phyloP scores from a whole-genome alignment of 1,140 invertebrate species.

The Ectropis grisescens region DNA sequence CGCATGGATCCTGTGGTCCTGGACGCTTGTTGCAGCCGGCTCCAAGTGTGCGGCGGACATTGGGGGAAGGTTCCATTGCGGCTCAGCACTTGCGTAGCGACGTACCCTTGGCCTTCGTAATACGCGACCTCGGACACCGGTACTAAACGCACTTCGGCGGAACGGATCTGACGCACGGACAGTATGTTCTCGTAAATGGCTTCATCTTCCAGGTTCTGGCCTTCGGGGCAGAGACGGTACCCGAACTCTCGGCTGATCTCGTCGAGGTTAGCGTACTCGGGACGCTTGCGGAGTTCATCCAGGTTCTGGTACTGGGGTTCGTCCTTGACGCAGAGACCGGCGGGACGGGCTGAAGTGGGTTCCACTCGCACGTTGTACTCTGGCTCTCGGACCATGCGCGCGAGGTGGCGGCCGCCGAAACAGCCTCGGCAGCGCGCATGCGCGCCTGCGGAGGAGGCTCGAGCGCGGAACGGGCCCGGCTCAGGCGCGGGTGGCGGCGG shows the following conservation, averaged over 20 bases:
- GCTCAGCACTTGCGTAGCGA: slow-evolving; percentile 57
- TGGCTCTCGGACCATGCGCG: slow-evolving; percentile 47
- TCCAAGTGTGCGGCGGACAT: slow-evolving; percentile 54
- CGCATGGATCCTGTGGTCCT: slow-evolving; percentile 44
- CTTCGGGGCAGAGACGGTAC: slow-evolving; percentile 62
- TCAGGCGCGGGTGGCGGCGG: slow-evolving; percentile 54
- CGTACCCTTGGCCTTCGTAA: slow-evolving; percentile 61
- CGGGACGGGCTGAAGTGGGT: slow-evolving; percentile 32
- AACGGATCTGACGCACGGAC: slow-evolving; percentile 59
- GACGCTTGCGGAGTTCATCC: slow-evolving; percentile 50
- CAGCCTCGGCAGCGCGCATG: slow-evolving; percentile 33
- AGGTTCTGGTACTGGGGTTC: slow-evolving; percentile 63
- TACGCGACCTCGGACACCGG: slow-evolving; percentile 57
- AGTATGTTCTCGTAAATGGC: slow-evolving; percentile 64
- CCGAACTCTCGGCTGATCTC: slow-evolving; percentile 64
- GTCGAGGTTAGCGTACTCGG: slow-evolving; percentile 61
- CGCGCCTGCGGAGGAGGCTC: slow-evolving; percentile 30
- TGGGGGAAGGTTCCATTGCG: slow-evolving; percentile 65
- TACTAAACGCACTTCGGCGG: slow-evolving; percentile 65
- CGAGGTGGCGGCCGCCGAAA: slow-evolving; percentile 32
- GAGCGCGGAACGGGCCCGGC: slow-evolving; percentile 27
- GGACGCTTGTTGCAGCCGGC: slow-evolving; percentile 43
- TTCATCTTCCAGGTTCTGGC: slow-evolving; percentile 65
- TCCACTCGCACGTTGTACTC: slow-evolving; percentile 56
- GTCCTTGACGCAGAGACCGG: slow-evolving; percentile 38